phyloP scores from a whole-genome alignment of 2,113 vertebrate species.

The Alligator sinensis region DNA sequence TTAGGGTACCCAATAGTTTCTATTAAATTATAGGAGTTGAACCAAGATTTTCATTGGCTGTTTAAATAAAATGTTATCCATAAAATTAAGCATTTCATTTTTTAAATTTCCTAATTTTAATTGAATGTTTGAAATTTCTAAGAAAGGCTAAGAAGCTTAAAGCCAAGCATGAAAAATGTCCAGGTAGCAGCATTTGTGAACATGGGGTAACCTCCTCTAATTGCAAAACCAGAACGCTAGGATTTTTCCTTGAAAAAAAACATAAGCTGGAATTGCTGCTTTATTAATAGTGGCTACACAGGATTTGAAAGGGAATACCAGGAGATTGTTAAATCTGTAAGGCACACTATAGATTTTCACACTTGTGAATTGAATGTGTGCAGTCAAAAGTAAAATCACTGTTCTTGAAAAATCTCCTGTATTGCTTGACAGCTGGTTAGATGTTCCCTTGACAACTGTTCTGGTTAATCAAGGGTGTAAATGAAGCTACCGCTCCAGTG shows the following conservation, averaged over 20 bases:
- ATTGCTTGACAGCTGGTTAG: slow-evolving; percentile 62
- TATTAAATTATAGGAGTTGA: slow-evolving; percentile 4
- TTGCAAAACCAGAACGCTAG: neutral
- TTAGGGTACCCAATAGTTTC: slow-evolving; percentile 4
- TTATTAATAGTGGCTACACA: neutral
- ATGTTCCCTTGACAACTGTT: slow-evolving; percentile 72
- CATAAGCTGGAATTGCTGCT: neutral
- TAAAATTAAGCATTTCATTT: slow-evolving; percentile 39
- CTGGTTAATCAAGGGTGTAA: slow-evolving; percentile 76
- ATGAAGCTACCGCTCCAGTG: slow-evolving; percentile 30
- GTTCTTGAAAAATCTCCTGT: slow-evolving; percentile 57
- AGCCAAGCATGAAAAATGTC: neutral
- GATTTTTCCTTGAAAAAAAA: neutral
- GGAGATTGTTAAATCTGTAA: slow-evolving; percentile 26
- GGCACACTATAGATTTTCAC: neutral
- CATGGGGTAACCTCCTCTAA: neutral
- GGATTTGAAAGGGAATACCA: neutral
- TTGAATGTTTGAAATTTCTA: slow-evolving; percentile 10
- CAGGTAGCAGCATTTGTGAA: neutral
- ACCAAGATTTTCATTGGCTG: slow-evolving; percentile 42
- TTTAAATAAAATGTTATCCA: slow-evolving; percentile 50
- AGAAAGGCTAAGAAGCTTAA: slow-evolving; percentile 42
- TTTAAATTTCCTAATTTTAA: slow-evolving; percentile 40
- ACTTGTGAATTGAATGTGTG: slow-evolving; percentile 42
- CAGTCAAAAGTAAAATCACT: slow-evolving; percentile 65